Percentiles rank a stretch among this genome's conserved stretches.
Evolutionary conservation across 2,888 invertebrate genomes (phyloP).

Genomic region (Sarcophaga subvicina): DNA sequence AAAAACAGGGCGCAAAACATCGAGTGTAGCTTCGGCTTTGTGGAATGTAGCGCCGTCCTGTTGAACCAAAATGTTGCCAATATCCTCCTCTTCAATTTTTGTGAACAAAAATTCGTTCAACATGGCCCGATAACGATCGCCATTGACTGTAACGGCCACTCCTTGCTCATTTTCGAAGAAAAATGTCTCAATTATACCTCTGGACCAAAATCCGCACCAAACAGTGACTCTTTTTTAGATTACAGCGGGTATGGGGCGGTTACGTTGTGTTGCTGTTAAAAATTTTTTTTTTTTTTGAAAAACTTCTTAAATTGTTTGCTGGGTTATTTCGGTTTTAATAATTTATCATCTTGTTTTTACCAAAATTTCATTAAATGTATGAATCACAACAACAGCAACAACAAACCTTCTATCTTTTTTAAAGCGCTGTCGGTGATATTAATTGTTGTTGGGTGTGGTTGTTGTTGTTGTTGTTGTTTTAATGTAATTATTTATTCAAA

Average conservation of each 20-base stretch:
- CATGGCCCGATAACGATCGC: too few species aligned
- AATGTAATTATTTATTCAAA: conserved; percentile 56
- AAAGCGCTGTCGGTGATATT: not conserved
- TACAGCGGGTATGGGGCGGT: not conserved
- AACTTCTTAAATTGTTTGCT: not conserved
- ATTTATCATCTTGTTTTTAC: not conserved
- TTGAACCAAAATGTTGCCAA: too few species aligned
- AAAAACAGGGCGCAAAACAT: too few species aligned
- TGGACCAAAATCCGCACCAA: too few species aligned
- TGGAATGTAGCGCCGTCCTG: too few species aligned
- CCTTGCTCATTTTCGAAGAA: too few species aligned
- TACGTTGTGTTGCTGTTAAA: not conserved
- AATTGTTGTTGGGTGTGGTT: not conserved
- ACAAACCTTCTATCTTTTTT: too few species aligned
- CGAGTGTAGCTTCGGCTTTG: too few species aligned
- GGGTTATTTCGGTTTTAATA: conserved; percentile 3
- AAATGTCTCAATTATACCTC: too few species aligned
- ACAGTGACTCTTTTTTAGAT: not conserved
- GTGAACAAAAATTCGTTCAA: too few species aligned
- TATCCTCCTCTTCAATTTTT: too few species aligned
- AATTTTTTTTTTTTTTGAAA: not conserved
- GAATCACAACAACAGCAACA: not conserved
- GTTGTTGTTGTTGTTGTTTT: conserved; percentile 5
- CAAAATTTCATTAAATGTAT: conserved; percentile 26
- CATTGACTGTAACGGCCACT: too few species aligned